These are phyloP conservation scores for Glandiceps talaboti DNA, from an alignment of 53 echinoderm and acorn worm species.

Conservation along the genomic window DNA sequence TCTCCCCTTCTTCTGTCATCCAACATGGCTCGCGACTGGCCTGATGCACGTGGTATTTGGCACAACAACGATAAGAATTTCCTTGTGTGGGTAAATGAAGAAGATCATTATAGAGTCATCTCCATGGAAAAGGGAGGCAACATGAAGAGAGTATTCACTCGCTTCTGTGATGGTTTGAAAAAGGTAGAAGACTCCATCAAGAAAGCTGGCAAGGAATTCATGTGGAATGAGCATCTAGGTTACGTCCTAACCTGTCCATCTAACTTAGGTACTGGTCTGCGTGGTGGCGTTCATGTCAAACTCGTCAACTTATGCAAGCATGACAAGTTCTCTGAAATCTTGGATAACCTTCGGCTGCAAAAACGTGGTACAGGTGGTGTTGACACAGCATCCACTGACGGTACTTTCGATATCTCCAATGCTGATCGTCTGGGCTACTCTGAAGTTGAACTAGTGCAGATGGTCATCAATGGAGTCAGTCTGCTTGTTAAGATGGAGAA, in stretches of 20 bases:
- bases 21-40: conserved; percentile 97
- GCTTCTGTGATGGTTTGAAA: conserved; percentile 80
- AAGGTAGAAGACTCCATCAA: conserved; percentile 59
- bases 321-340: conserved; percentile 43
- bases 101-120: conserved; percentile 86
- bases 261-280: conserved; percentile 87
- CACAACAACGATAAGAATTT: conserved; percentile 88
- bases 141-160: conserved; percentile 68
- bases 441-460: conserved; percentile 73
- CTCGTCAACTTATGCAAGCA: conserved; percentile 66
- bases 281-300: conserved; percentile 91
- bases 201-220: conserved; percentile 72
- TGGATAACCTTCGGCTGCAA: conserved; percentile 56
- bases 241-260: conserved; percentile 89
- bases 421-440: conserved; percentile 75
- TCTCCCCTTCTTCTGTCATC: conserved; percentile 69
- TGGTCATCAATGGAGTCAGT: conserved; percentile 65
- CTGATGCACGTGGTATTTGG: conserved; percentile 82
- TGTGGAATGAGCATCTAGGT: conserved; percentile 94
- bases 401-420: conserved; percentile 94
- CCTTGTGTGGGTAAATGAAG: conserved; percentile 86
- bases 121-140: conserved; percentile 95
- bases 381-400: conserved; percentile 92
- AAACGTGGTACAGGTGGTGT: conserved; percentile 95
- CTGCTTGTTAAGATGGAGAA: conserved; percentile 80